Evolutionary conservation across 2,113 vertebrate species (phyloP).

Genomic region (Carassius gibelio): DNA sequence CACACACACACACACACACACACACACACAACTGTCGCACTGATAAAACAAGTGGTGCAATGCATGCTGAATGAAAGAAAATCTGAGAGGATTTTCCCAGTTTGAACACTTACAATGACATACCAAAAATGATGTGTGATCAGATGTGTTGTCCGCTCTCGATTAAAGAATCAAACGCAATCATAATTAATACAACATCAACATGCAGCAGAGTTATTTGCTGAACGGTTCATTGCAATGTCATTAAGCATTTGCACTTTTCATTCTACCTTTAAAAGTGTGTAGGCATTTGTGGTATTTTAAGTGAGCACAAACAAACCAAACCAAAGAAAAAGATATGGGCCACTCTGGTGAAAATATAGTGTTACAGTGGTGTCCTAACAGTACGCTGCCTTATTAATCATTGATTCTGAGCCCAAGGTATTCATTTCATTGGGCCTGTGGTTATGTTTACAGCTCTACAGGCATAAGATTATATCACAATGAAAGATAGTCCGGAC

Average conservation of each 20-base stretch:
- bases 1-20: not conserved
- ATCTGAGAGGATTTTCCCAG: slow-evolving; percentile 8
- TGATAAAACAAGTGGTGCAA: slow-evolving; percentile 41
- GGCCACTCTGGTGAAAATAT: slow-evolving; percentile 57
- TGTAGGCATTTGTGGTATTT: not conserved
- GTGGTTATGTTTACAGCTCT: slow-evolving; percentile 63
- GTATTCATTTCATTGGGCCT: slow-evolving; percentile 67
- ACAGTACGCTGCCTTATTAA: slow-evolving; percentile 72
- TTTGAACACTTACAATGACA: not conserved
- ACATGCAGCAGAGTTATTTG: not conserved
- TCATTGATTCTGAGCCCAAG: slow-evolving; percentile 71
- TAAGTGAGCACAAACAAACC: slow-evolving; percentile 50
- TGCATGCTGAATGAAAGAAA: slow-evolving; percentile 43
- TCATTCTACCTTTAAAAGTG: not conserved
- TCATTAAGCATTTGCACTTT: slow-evolving; percentile 5
- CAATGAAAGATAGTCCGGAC: slow-evolving; percentile 2
- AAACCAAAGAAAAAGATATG: slow-evolving; percentile 63
- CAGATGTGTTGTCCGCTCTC: not conserved
- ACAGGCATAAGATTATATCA: slow-evolving; percentile 53
- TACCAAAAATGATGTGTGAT: not conserved
- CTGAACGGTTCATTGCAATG: not conserved
- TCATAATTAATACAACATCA: not conserved
- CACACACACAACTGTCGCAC: not conserved
- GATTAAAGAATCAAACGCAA: not conserved
- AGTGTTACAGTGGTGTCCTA: slow-evolving; percentile 62